Base-by-base conservation (phyloP, 2,797 vertebrate genomes). In the Halcyon badia region DNA sequence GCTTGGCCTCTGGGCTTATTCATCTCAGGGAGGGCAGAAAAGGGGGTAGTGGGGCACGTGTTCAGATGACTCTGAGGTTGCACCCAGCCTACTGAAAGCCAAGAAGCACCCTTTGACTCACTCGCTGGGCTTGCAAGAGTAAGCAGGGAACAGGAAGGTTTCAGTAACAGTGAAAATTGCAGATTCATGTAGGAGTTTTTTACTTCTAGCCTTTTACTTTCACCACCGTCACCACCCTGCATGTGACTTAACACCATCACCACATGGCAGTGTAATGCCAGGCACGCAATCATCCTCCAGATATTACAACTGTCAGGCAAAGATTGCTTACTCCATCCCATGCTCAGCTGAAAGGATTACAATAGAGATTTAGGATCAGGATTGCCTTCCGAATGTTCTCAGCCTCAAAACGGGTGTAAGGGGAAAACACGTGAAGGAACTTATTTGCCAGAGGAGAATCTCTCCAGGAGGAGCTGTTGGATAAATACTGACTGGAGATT, bases 331-430 rank as follows among this genome's bases (percentile, higher is more conserved):
- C 81, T 92, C 64, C 61, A 66, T 73, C 71, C 83, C 51, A 11
- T 71, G 46, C 78, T 90, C 0, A 11, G 49, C 49, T 89, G 83
- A 87, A 95, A 69, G 92, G 83, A 92, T 95, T 93, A 89, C 88
- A 69, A 41, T 71, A 65, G 6, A 95, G 92, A 96, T 97, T 97
- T 95, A 89, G n/a, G 75, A 94, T 97, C 94, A 95, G 81, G 90
- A 69, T 65, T 96, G 75, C 71, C 86, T 76, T 95, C 90, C 39
- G 28, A 83, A 89, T 7, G 4, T 83, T 81, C 92, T 95, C 80
- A 58, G 90, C 76, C 90, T 94, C 92, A 89, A 81, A 96, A 94
- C 86, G 96, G 83, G 89, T 95, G 89, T 75, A 93, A 87, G 62
- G 65, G 65, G 46, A 91, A 96, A 96, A 62, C 78, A 85, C 41